Percentiles rank a stretch among this genome's conserved stretches.
Evolutionary conservation across 30 jellyfish, hydroid and myxozoan genomes (phyloP).

Genomic region (Hydractinia symbiolongicarpus): DNA sequence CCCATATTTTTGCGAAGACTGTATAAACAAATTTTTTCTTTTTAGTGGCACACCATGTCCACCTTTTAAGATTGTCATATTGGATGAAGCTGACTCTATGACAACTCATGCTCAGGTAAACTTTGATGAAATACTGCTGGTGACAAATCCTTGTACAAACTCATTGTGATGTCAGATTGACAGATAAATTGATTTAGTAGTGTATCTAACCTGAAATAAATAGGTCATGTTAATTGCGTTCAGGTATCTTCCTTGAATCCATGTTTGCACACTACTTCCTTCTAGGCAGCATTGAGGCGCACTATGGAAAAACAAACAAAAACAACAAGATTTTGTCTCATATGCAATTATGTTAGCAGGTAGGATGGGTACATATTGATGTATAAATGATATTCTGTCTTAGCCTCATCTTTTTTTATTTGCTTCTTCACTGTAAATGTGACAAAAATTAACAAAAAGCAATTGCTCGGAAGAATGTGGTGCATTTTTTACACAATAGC

Average conservation of each 20-base stretch:
- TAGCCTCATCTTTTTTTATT: not conserved
- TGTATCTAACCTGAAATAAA: not conserved
- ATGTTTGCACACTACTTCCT: not conserved
- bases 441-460: no score
- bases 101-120: conserved; percentile 93
- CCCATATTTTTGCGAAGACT: not conserved
- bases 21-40: not conserved
- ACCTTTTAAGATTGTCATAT: conserved; percentile 84
- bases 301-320: conserved; percentile 92
- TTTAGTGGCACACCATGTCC: conserved; percentile 93
- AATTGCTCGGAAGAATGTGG: no score
- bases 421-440: no score
- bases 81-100: conserved; percentile 99
- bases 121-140: not conserved
- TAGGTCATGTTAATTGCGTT: not conserved
- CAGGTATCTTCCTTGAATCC: not conserved
- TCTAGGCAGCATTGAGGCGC: conserved; percentile 93
- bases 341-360: conserved; percentile 97
- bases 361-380: not conserved
- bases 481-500: no score
- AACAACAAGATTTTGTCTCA: conserved; percentile 94
- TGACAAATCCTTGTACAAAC: not conserved
- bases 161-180: not conserved
- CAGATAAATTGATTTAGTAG: not conserved
- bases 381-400: no score